A percentile compares a stretch with the other conserved stretches of the same genome.
These are phyloP conservation scores for Etheostoma nigrum DNA, from an alignment of 2,797 vertebrate species.

Conservation along the genomic window DNA sequence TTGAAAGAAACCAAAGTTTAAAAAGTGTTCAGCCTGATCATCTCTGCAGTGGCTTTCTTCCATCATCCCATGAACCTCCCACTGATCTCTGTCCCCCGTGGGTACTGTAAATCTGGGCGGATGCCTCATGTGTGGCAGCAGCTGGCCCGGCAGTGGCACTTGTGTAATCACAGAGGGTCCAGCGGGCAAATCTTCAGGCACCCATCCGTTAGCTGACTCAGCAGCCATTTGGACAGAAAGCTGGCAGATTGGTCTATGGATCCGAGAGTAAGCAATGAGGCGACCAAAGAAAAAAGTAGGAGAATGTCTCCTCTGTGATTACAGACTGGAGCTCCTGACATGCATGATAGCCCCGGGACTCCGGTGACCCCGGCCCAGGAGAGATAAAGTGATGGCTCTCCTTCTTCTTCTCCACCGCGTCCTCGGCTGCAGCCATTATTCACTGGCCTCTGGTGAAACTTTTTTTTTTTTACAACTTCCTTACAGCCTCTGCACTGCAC, in stretches of 20 bases:
- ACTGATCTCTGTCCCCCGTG: constrained; percentile 12
- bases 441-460: constrained; percentile 42
- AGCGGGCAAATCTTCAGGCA: constrained; percentile 53
- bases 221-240: constrained; percentile 56
- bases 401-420: constrained; percentile 23
- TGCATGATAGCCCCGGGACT: constrained; percentile 62
- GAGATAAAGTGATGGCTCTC: constrained; percentile 60
- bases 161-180: constrained; percentile 51
- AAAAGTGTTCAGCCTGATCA: no score
- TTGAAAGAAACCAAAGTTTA: no score
- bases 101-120: constrained; percentile 22
- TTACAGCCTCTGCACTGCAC: constrained; percentile 14
- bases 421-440: constrained; percentile 52
- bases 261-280: constrained; percentile 50
- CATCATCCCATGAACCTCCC: not conserved
- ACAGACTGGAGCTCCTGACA: constrained; percentile 63
- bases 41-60: no score
- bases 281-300: constrained; percentile 46
- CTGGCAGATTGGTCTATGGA: constrained; percentile 59
- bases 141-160: constrained; percentile 22
- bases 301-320: constrained; percentile 64
- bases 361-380: constrained; percentile 49
- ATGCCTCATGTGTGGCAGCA: constrained; percentile 1
- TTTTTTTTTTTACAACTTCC: constrained; percentile 36
- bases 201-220: constrained; percentile 68